These are phyloP conservation scores for cattle (Bos taurus) DNA, from an alignment of 2,113 vertebrate genomes.

Conservation along the genomic window DNA sequence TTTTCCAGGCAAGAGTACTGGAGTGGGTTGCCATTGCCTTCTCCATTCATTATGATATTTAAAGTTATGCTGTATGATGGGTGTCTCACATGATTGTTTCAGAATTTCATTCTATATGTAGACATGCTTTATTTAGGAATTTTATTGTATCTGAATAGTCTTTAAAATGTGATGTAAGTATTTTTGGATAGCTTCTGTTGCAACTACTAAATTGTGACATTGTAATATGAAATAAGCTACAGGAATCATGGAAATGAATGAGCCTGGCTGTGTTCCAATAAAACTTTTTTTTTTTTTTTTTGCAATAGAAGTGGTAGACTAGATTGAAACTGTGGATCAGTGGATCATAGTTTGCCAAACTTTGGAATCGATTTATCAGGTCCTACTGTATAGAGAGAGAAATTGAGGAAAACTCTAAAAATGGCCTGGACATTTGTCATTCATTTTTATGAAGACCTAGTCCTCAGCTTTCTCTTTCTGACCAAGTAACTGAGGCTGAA, in stretches of 20 bases:
- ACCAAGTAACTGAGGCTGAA: not conserved
- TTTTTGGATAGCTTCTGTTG: not conserved
- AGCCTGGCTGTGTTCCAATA: not conserved
- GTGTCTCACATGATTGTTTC: not conserved
- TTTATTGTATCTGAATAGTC: not conserved
- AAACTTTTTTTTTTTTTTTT: not conserved
- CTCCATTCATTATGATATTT: not conserved
- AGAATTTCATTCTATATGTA: not conserved
- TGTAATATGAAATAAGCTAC: not conserved
- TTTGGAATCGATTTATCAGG: not conserved
- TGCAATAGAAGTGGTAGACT: not conserved
- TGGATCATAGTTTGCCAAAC: not conserved
- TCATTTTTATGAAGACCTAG: not conserved
- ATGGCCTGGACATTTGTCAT: not conserved
- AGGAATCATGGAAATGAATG: not conserved
- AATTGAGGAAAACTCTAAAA: not conserved
- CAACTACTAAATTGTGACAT: not conserved
- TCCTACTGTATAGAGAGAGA: not conserved
- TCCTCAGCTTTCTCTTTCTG: not conserved
- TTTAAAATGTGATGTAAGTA: not conserved
- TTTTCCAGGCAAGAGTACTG: no score
- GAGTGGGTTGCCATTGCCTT: no score
- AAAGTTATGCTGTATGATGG: not conserved
- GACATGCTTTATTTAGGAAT: not conserved
- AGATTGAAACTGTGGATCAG: not conserved